A percentile compares a stretch with the other conserved stretches of the same genome.
Evolutionary conservation across 2,797 vertebrate species (phyloP).

Genomic region (Coregonus ussuriensis): DNA sequence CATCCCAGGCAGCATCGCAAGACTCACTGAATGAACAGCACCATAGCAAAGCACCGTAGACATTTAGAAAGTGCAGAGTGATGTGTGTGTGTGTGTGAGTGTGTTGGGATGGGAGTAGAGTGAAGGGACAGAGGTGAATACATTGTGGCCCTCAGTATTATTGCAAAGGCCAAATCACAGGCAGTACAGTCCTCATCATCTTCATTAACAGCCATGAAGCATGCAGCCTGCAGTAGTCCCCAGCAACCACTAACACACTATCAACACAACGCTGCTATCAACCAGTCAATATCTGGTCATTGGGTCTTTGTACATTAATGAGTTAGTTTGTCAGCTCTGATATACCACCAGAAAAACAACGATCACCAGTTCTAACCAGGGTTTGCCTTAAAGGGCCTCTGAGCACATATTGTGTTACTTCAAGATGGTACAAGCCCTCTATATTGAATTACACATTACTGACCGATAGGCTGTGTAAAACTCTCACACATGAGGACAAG

Average conservation of each 20-base stretch:
- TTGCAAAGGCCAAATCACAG: background rate
- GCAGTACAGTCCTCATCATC: background rate
- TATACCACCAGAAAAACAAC: background rate
- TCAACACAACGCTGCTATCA: too few species aligned
- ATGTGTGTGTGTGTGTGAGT: too few species aligned
- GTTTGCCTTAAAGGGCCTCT: background rate
- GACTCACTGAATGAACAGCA: background rate
- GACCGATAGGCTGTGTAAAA: background rate
- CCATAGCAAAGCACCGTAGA: too few species aligned
- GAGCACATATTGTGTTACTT: background rate
- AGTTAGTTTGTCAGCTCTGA: background rate
- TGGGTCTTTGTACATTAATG: too few species aligned
- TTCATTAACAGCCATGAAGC: background rate
- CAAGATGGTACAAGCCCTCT: background rate
- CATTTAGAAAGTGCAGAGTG: too few species aligned
- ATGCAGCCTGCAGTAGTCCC: background rate
- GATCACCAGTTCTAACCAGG: background rate
- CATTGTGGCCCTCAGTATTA: background rate
- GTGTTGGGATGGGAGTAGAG: too few species aligned
- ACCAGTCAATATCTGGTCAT: too few species aligned
- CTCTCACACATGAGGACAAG: background rate
- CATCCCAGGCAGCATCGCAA: background rate
- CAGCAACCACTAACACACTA: too few species aligned
- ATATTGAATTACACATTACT: background rate
- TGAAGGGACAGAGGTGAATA: too few species aligned